Percentiles rank a stretch among this genome's conserved stretches.
These are phyloP conservation scores for Sturnus vulgaris DNA, from an alignment of 2,113 vertebrate species.

Conservation along the genomic window DNA sequence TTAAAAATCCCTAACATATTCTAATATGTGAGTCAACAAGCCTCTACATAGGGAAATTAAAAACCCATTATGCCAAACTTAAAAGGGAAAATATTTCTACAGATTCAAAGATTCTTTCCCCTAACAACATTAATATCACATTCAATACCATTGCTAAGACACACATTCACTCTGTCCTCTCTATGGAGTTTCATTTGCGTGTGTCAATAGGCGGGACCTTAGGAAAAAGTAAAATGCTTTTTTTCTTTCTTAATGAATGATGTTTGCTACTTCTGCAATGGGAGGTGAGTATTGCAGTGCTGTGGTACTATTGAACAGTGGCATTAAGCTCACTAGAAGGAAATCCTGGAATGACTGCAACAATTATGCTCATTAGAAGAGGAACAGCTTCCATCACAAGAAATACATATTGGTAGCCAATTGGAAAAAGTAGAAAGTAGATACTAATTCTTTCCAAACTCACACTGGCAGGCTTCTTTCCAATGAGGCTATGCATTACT, in stretches of 20 bases:
- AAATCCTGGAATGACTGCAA: not conserved
- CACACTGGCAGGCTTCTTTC: not conserved
- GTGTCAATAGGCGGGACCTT: not conserved
- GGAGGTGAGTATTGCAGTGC: not conserved
- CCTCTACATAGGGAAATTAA: not conserved
- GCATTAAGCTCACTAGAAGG: not conserved
- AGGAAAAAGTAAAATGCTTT: not conserved
- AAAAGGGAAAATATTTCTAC: not conserved
- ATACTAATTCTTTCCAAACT: not conserved
- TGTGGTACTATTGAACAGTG: not conserved
- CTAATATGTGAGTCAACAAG: not conserved
- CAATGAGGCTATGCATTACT: not conserved
- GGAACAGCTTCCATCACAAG: not conserved
- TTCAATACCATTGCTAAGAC: not conserved
- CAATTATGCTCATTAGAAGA: not conserved
- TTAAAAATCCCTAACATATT: not conserved
- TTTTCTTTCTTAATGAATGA: not conserved
- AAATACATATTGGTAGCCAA: not conserved
- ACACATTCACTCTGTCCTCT: not conserved
- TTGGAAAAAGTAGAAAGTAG: not conserved
- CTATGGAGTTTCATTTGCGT: not conserved
- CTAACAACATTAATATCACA: not conserved
- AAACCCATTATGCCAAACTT: not conserved
- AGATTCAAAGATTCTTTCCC: not conserved
- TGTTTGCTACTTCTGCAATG: not conserved